phyloP scores from a whole-genome alignment of 2,888 invertebrate genomes.

The Pyrrhia umbra region DNA sequence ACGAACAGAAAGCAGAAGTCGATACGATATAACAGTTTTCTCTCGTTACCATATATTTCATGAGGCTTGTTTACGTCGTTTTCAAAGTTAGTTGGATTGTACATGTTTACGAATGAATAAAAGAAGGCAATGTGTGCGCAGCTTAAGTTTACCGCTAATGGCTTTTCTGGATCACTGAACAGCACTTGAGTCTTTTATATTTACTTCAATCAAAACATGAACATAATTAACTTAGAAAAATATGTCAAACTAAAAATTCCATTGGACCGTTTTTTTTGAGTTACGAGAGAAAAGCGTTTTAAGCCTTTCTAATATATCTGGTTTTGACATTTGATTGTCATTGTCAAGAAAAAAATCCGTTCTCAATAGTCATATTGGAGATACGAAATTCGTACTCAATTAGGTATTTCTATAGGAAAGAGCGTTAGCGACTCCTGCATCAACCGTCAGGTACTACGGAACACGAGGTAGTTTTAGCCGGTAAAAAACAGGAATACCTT shows the following conservation, averaged over 20 bases:
- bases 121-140: background rate
- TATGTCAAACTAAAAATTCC: background rate
- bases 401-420: too few species aligned
- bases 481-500: too few species aligned
- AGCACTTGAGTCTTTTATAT: background rate
- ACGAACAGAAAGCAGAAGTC: constrained; percentile 39
- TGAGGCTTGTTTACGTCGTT: constrained; percentile 31
- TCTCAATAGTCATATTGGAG: too few species aligned
- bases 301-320: too few species aligned
- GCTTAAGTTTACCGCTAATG: constrained; percentile 9
- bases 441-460: too few species aligned
- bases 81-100: constrained; percentile 8
- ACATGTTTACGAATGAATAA: background rate
- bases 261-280: background rate
- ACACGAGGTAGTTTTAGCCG: too few species aligned
- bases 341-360: too few species aligned
- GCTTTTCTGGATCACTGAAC: constrained; percentile 9
- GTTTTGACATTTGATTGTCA: too few species aligned
- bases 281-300: background rate
- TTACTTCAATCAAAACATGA: background rate
- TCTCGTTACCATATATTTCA: constrained; percentile 24
- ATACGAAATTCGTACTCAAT: too few species aligned
- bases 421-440: too few species aligned
- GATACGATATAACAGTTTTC: background rate
- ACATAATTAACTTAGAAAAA: background rate